Conservation (phyloP, 2,797 vertebrate genomes). For the Hypotaenidia okinawae region DNA sequence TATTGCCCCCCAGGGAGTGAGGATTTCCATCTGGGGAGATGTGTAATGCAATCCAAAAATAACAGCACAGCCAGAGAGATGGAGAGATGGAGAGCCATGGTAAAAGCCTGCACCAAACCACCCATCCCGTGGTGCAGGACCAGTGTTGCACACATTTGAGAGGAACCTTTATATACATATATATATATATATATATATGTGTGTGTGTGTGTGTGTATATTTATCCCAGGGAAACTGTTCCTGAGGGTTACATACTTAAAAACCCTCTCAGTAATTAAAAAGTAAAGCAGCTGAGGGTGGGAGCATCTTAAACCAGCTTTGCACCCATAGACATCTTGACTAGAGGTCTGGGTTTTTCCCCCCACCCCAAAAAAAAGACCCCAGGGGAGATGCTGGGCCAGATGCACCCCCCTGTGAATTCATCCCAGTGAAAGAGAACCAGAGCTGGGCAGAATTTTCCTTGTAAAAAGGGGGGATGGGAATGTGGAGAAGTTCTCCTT, state of each 20-base stretch:
- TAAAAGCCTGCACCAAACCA: not conserved
- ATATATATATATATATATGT: not conserved
- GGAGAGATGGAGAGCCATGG: not conserved
- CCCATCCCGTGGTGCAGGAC: not conserved
- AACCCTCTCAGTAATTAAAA: not conserved
- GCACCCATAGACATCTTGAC: not conserved
- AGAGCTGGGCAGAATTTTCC: not conserved
- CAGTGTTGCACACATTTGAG: fast-evolving
- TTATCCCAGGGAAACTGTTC: not conserved
- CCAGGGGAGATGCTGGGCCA: not conserved
- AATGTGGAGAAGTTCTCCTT: fast-evolving
- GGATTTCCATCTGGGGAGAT: slow-evolving; percentile 57
- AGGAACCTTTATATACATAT: not conserved
- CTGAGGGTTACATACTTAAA: not conserved
- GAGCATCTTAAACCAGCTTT: not conserved
- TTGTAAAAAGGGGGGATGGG: fast-evolving
- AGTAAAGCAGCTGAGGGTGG: not conserved
- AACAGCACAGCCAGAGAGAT: not conserved
- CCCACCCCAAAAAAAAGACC: fast-evolving
- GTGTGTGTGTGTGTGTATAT: not conserved
- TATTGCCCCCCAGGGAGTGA: not conserved
- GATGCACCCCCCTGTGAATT: not conserved
- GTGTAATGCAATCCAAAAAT: slow-evolving; percentile 75
- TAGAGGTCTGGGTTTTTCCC: not conserved
- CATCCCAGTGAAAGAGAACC: not conserved